phyloP scores from a whole-genome alignment of 1,140 invertebrate species.

The Diabrotica undecimpunctata region DNA sequence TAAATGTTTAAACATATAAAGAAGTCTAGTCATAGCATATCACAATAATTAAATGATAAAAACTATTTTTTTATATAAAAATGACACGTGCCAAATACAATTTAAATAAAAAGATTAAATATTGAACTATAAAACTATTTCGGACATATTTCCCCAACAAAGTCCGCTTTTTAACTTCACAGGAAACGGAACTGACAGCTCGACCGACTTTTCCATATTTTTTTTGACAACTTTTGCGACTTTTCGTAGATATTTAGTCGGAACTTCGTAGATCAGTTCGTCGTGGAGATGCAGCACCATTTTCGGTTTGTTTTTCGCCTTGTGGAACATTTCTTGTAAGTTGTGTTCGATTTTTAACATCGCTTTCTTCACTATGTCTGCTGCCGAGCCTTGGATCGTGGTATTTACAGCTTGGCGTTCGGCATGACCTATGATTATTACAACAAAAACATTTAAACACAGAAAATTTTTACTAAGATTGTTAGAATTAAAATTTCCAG shows the following conservation, averaged over 20 bases:
- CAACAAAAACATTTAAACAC: too few species aligned
- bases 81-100: background rate
- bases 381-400: constrained; percentile 91
- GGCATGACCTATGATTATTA: constrained; percentile 65
- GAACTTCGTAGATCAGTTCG: constrained; percentile 93
- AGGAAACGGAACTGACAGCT: constrained; percentile 72
- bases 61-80: background rate
- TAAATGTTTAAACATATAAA: too few species aligned
- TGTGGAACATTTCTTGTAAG: constrained; percentile 46
- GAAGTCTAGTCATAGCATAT: background rate
- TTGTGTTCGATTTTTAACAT: constrained; percentile 74
- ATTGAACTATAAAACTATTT: constrained; percentile 17
- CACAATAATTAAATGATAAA: background rate
- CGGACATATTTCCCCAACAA: constrained; percentile 70
- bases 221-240: constrained; percentile 67
- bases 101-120: background rate
- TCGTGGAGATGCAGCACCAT: constrained; percentile 92
- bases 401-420: constrained; percentile 95
- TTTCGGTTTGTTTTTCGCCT: constrained; percentile 48
- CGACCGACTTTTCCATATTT: constrained; percentile 77
- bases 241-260: constrained; percentile 54
- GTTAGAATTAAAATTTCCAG: too few species aligned
- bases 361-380: constrained; percentile 89
- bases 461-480: too few species aligned
- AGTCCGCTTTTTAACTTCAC: constrained; percentile 81